Conservation (phyloP, 2,888 invertebrate species). For the Eilema griseolum region DNA sequence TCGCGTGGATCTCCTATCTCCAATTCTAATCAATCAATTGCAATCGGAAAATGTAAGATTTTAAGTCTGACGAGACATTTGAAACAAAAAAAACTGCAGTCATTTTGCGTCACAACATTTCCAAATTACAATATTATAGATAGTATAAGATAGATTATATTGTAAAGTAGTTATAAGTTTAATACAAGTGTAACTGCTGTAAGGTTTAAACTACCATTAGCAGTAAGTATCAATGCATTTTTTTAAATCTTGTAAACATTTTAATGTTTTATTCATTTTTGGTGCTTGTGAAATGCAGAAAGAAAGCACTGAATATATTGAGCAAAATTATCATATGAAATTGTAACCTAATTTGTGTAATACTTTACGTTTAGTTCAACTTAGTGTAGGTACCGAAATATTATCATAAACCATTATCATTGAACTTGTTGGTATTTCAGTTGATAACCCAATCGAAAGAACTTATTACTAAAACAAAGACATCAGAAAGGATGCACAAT, state of each 20-base stretch:
- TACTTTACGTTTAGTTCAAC: neutral
- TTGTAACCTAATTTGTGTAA: neutral
- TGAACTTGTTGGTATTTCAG: neutral
- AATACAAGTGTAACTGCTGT: neutral
- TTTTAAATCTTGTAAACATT: conserved; percentile 6
- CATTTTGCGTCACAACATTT: too few relatives aligned
- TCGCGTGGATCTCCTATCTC: too few relatives aligned
- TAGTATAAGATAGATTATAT: too few relatives aligned
- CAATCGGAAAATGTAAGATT: too few relatives aligned
- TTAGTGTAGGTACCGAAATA: neutral
- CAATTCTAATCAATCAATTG: too few relatives aligned
- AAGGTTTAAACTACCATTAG: neutral
- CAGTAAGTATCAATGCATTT: neutral
- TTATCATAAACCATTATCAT: neutral
- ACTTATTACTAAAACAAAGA: neutral
- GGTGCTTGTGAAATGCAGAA: conserved; percentile 10
- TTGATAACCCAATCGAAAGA: neutral
- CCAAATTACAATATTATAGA: too few relatives aligned
- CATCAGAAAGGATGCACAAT: neutral
- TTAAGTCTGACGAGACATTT: too few relatives aligned
- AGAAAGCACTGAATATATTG: conserved; percentile 13
- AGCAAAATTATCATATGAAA: conserved; percentile 12
- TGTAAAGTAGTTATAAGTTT: neutral
- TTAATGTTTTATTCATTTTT: conserved; percentile 14
- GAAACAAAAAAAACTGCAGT: too few relatives aligned